These are phyloP conservation scores for Turritopsis dohrnii DNA, from an alignment of 30 jellyfish, hydroid and myxozoan species.

Conservation along the genomic window DNA sequence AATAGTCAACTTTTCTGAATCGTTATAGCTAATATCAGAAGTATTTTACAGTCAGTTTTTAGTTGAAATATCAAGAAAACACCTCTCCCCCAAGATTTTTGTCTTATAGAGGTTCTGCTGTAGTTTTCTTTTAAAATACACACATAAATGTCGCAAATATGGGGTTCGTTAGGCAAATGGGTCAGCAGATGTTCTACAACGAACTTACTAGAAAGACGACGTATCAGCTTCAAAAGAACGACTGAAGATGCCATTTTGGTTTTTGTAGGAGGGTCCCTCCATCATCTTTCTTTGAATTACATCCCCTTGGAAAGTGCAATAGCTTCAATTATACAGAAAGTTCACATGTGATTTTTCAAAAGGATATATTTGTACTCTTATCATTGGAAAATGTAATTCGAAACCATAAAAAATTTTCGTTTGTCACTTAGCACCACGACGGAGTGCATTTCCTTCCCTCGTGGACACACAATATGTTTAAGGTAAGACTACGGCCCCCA, in stretches of 20 bases:
- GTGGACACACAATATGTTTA: background rate
- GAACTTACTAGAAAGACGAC: background rate
- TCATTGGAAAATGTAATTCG: background rate
- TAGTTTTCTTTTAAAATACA: no score
- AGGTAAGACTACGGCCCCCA: background rate
- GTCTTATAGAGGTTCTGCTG: no score
- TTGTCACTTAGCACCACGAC: background rate
- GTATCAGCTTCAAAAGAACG: background rate
- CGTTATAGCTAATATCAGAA: no score
- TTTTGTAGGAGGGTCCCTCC: background rate
- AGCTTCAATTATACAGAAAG: background rate
- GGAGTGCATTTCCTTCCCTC: background rate
- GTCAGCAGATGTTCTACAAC: background rate
- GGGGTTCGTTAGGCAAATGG: no score
- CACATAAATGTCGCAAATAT: no score
- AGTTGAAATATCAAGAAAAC: no score
- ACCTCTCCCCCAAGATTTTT: no score
- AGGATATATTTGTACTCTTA: no score
- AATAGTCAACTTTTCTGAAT: no score
- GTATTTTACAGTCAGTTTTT: no score
- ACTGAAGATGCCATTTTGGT: background rate
- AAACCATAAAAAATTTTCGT: no score
- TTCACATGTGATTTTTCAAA: no score
- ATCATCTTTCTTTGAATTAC: background rate
- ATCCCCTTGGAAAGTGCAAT: background rate